These are phyloP conservation scores for Ondatra zibethicus DNA, from an alignment of 2,113 vertebrate genomes.

Conservation along the genomic window DNA sequence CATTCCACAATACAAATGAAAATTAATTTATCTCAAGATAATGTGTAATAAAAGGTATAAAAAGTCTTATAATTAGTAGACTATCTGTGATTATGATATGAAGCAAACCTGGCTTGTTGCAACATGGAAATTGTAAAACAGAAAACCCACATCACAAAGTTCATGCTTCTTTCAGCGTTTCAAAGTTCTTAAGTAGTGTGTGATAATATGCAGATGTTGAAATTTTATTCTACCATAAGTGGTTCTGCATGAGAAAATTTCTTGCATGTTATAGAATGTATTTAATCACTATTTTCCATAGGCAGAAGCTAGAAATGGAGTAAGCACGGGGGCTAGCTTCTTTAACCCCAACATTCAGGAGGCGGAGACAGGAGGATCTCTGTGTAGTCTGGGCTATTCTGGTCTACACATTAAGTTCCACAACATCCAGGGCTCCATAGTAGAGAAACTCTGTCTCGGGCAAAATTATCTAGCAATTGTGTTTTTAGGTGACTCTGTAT, in stretches of 20 bases:
- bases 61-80: neutral
- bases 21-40: neutral
- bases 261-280: neutral
- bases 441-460: neutral
- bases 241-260: neutral
- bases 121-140: neutral
- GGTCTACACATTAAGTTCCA: neutral
- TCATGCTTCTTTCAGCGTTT: neutral
- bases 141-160: neutral
- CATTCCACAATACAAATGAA: neutral
- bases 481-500: neutral
- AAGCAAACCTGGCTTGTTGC: neutral
- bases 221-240: neutral
- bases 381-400: neutral
- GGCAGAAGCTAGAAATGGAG: neutral
- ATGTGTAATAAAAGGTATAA: neutral
- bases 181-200: neutral
- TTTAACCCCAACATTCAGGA: neutral
- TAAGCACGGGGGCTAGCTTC: fast-evolving
- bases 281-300: neutral
- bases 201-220: neutral
- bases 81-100: neutral
- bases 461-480: neutral
- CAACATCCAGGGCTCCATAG: neutral
- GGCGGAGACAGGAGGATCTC: neutral